Base-by-base conservation (phyloP, 2,113 vertebrate genomes). In the Scartelaos histophorus region DNA sequence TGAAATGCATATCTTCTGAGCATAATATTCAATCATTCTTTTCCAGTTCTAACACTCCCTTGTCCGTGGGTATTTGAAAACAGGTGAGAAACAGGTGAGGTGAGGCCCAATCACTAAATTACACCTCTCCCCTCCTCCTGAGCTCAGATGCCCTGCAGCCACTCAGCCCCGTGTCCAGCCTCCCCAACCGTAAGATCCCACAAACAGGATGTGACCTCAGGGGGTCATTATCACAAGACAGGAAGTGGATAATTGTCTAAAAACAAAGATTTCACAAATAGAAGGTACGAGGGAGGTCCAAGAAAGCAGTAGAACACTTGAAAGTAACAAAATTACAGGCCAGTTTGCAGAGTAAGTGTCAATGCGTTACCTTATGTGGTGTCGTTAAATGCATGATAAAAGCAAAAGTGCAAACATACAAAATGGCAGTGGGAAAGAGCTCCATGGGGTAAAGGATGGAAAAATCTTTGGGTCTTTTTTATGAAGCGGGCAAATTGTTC, bases 401-500 rank as follows among this genome's bases (percentile, higher is more conserved):
- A 58, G 22, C 24, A 54, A 56, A 72, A 67, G 61, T 49, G 60
- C 34, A 72, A 57, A 60, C 1, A 35, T 24, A 65, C 49, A 70
- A 51, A 70, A 76, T 70, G 49, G 2, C 43, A 71, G 68, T 12
- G 57, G 70, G 45, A 74, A 85, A 74, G 64, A 79, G 12, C 80
- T 74, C 70, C 76, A 86, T 82, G 83, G 80, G 86, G 85, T 76
- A 70, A 76, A 79, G 87, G 71, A 69, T 83, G 81, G 84, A 82
- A 82, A 89, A 88, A 78, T 70, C 13, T 84, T 76, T 1, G 74
- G 86, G 89, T 84, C 85, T 87, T 85, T 92, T 91, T 91, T 91
- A 91, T 87, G 88, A 92, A 91, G 85, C 86, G 78, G 82, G 87
- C 86, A 93, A 93, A 93, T 92, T 85, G 85, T 91, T 92, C 88